Percentiles rank a stretch among this genome's conserved stretches.
Conservation (phyloP, 2,888 invertebrate genomes). For the Limnephilus lunatus region DNA sequence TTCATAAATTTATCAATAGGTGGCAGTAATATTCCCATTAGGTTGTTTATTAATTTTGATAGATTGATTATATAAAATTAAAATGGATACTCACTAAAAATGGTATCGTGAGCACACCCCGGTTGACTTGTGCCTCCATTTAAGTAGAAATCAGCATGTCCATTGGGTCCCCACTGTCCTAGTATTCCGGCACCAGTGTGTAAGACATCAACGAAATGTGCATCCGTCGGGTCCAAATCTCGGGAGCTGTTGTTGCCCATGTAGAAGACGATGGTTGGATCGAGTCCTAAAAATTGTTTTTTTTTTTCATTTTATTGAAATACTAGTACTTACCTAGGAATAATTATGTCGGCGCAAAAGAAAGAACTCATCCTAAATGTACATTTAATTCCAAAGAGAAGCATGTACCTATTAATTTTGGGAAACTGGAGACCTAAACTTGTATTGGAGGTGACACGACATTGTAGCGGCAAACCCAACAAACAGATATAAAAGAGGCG, state of each 20-base stretch:
- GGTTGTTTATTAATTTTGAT: no score
- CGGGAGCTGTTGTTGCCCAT: slow-evolving; percentile 88
- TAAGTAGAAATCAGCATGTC: slow-evolving; percentile 92
- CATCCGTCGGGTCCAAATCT: slow-evolving; percentile 88
- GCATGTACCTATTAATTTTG: no score
- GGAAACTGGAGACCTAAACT: no score
- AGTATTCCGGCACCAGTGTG: slow-evolving; percentile 93
- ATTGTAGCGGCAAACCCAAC: no score
- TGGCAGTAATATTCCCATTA: background rate
- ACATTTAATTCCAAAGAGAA: no score
- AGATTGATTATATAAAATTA: background rate
- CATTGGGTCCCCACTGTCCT: slow-evolving; percentile 93
- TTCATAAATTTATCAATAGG: background rate
- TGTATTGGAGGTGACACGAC: no score
- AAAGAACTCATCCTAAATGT: no score
- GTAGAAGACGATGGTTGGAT: slow-evolving; percentile 92
- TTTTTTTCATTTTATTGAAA: no score
- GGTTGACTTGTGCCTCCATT: slow-evolving; percentile 94
- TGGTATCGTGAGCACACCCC: slow-evolving; percentile 88
- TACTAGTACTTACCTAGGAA: background rate
- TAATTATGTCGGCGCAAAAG: background rate
- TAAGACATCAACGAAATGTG: slow-evolving; percentile 88
- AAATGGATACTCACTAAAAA: slow-evolving; percentile 81
- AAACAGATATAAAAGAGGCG: no score
- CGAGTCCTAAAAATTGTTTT: slow-evolving; percentile 79